Evolutionary conservation across 1,140 invertebrate species (phyloP).

Genomic region (Protaetia brevitarsis): DNA sequence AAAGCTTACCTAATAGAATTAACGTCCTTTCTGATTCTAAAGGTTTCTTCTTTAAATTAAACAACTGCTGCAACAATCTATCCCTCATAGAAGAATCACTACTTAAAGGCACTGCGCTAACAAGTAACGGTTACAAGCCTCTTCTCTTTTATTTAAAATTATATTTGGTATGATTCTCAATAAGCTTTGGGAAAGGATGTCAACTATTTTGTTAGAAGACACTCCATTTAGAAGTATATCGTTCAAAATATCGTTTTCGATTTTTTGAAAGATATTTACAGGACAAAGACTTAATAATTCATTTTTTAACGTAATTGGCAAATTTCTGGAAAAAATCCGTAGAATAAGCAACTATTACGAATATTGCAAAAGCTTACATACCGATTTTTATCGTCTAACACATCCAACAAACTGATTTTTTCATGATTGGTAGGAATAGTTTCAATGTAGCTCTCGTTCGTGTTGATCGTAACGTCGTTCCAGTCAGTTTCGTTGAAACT

Average conservation of each 20-base stretch:
- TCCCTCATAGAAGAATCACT: conserved; percentile 60
- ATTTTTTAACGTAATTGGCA: conserved; percentile 46
- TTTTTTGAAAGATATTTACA: conserved; percentile 42
- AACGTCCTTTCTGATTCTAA: conserved; percentile 66
- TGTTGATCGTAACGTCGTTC: conserved; percentile 38
- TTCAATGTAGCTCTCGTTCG: conserved; percentile 19
- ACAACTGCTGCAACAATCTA: conserved; percentile 65
- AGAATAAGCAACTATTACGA: neutral
- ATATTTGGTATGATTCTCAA: conserved; percentile 68
- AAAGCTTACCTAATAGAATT: conserved; percentile 59
- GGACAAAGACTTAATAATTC: conserved; percentile 53
- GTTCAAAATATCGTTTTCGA: conserved; percentile 45
- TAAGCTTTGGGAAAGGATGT: conserved; percentile 52
- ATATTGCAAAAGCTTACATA: neutral
- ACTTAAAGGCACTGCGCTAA: conserved; percentile 64
- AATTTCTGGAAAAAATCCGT: conserved; percentile 24
- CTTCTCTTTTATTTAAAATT: conserved; percentile 67
- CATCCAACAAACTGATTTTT: conserved; percentile 15
- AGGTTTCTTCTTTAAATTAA: conserved; percentile 75
- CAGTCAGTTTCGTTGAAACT: conserved; percentile 44
- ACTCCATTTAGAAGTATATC: conserved; percentile 49
- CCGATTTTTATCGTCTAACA: neutral
- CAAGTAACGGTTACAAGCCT: conserved; percentile 69
- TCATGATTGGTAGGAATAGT: conserved; percentile 9
- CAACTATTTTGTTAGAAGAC: conserved; percentile 48